phyloP scores from a whole-genome alignment of 2,797 vertebrate species.

The Cheirogaleus major region DNA sequence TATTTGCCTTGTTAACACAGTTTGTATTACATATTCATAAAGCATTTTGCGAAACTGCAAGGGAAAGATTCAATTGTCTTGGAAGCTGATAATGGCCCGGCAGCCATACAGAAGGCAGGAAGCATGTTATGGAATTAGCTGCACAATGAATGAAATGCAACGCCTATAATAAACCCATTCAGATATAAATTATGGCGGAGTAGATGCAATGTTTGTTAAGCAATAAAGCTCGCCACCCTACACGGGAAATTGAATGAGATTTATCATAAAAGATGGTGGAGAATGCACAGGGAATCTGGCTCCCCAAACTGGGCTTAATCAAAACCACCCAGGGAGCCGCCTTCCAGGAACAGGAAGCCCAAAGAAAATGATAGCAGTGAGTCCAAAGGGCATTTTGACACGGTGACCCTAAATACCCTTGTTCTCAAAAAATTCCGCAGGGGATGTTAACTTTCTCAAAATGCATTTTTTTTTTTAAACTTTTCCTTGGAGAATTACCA shows the following conservation, averaged over 20 bases:
- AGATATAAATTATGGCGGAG: conserved; percentile 89
- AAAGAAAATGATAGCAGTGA: conserved; percentile 78
- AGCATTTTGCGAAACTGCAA: conserved; percentile 87
- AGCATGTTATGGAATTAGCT: conserved; percentile 87
- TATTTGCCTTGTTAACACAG: conserved; percentile 89
- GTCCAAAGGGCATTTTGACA: conserved; percentile 82
- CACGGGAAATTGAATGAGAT: conserved; percentile 86
- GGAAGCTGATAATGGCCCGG: conserved; percentile 88
- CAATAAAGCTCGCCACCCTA: conserved; percentile 89
- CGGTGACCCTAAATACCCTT: conserved; percentile 69
- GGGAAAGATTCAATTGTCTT: conserved; percentile 89
- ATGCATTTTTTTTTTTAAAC: not conserved
- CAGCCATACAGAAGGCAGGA: conserved; percentile 86
- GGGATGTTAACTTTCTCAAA: conserved; percentile 32
- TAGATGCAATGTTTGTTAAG: conserved; percentile 91
- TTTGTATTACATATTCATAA: conserved; percentile 91
- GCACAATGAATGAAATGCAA: conserved; percentile 88
- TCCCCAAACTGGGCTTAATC: conserved; percentile 84
- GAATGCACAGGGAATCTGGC: conserved; percentile 81
- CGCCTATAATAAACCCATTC: conserved; percentile 89
- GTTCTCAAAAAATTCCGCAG: conserved; percentile 46
- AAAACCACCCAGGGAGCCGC: conserved; percentile 82
- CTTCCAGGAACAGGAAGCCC: conserved; percentile 81
- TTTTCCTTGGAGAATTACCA: conserved; percentile 58
- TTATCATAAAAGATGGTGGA: conserved; percentile 87